phyloP scores from a whole-genome alignment of 1,140 invertebrate genomes.

The Brachionus koreanus region DNA sequence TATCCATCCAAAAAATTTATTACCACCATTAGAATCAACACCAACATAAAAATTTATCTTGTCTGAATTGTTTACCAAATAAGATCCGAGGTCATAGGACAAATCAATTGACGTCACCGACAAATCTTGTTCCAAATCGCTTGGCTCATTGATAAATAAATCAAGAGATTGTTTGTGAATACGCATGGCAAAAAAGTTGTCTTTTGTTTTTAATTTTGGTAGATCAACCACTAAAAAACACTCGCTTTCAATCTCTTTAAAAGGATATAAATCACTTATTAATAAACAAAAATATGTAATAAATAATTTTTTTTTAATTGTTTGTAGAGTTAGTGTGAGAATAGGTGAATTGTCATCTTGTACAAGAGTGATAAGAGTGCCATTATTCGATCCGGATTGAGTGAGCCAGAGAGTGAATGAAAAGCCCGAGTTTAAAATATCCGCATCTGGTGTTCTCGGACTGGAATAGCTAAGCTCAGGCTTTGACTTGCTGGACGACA shows the following conservation, averaged over 20 bases:
- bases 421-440: constrained; percentile 8
- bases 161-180: background rate
- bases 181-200: background rate
- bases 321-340: background rate
- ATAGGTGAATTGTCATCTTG: constrained; percentile 22
- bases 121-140: background rate
- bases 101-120: background rate
- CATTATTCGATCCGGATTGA: background rate
- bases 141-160: constrained; percentile 16
- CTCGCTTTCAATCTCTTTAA: background rate
- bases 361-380: background rate
- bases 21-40: background rate
- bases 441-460: background rate
- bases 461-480: background rate
- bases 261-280: background rate
- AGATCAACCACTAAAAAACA: background rate
- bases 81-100: background rate
- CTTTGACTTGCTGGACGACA: background rate
- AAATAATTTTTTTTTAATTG: background rate
- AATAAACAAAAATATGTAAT: background rate
- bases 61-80: constrained; percentile 5
- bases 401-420: constrained; percentile 27
- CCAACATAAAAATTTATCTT: constrained; percentile 37
- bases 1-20: constrained; percentile 13
- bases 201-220: background rate